Evolutionary conservation across 2,888 invertebrate genomes (phyloP).

Genomic region (Lysandra coridon): DNA sequence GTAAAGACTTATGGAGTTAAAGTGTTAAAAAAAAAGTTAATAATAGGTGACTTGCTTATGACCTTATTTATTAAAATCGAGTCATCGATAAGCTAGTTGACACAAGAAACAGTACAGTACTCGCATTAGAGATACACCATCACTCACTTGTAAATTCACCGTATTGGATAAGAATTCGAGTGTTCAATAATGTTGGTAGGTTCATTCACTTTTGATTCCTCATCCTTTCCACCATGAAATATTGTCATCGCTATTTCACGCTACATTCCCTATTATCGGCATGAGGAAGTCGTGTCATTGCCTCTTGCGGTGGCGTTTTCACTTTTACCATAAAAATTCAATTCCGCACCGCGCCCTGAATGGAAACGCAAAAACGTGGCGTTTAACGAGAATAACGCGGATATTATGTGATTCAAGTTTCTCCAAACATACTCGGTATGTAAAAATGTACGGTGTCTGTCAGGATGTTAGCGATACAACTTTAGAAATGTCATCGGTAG

Average conservation of each 20-base stretch:
- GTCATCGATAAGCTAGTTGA: too few relatives aligned
- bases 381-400: slow-evolving; percentile 63
- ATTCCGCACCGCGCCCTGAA: slow-evolving; percentile 56
- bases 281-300: slow-evolving; percentile 40
- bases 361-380: slow-evolving; percentile 64
- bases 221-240: background rate
- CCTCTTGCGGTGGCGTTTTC: slow-evolving; percentile 56
- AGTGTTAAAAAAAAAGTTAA: too few relatives aligned
- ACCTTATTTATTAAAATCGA: background rate
- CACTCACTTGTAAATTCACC: too few relatives aligned
- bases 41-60: too few relatives aligned
- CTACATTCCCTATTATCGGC: slow-evolving; percentile 28
- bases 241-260: background rate
- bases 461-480: background rate
- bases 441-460: background rate
- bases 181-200: background rate
- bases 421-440: background rate
- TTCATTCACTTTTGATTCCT: slow-evolving; percentile 4
- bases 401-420: slow-evolving; percentile 35
- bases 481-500: background rate
- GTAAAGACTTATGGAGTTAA: too few relatives aligned
- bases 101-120: too few relatives aligned
- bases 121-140: too few relatives aligned
- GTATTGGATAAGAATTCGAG: too few relatives aligned
- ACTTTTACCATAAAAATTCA: slow-evolving; percentile 67